Conservation (phyloP, 1,140 invertebrate genomes). For the Drosophila lacertosa region DNA sequence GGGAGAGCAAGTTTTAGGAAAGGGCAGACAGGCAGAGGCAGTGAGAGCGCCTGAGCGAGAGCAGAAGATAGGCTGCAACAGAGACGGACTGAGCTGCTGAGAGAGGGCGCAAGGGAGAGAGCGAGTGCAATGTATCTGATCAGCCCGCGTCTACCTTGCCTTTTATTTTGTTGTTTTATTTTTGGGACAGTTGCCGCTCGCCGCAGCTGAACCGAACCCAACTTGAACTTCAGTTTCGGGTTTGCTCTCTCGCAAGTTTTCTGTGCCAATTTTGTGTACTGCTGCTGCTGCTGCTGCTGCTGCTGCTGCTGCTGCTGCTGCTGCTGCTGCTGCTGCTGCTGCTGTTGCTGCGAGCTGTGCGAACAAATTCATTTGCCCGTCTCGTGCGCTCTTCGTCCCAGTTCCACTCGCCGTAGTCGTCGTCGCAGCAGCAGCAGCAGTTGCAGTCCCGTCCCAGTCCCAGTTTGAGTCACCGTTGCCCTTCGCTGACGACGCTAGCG, state of each 20-base stretch:
- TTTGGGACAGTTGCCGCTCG: not conserved
- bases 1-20: slow-evolving; percentile 20
- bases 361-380: slow-evolving; percentile 19
- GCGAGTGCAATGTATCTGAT: slow-evolving; percentile 19
- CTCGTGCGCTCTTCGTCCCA: slow-evolving; percentile 29
- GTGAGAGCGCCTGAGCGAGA: not conserved
- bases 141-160: not conserved
- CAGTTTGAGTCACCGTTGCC: slow-evolving; percentile 52
- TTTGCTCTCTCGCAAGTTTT: slow-evolving; percentile 4
- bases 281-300: not conserved
- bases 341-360: not conserved
- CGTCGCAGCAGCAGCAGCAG: slow-evolving; percentile 5
- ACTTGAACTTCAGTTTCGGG: slow-evolving; percentile 17
- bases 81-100: not conserved
- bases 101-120: not conserved
- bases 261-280: slow-evolving; percentile 30
- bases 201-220: slow-evolving; percentile 11
- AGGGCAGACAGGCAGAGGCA: not conserved
- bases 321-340: not conserved
- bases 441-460: slow-evolving; percentile 1
- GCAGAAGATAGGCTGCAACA: not conserved
- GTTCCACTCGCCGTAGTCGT: slow-evolving; percentile 7
- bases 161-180: not conserved
- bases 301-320: not conserved
- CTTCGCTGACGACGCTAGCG: slow-evolving; percentile 37